Base-by-base conservation (phyloP, 2,888 invertebrate species). In the Hesperia comma region DNA sequence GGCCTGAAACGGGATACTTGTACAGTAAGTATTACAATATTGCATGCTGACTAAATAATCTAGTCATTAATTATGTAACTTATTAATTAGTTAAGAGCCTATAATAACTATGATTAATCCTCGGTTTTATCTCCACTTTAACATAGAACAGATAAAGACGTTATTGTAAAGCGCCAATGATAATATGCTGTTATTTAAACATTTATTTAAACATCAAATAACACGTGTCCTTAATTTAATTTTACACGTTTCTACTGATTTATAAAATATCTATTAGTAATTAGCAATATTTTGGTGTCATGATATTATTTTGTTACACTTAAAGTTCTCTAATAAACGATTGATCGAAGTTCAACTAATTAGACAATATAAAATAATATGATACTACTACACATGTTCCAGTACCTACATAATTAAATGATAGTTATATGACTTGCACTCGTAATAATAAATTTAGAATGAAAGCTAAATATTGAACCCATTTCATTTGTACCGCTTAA, bases 1-100 rank as follows among this genome's bases (percentile, higher is more conserved):
- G 84, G 83, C 81, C 82, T 82, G 78, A 72, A 75, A 73, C 74
- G 75, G 77, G 70, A 68, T 61, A 43, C 66, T 69, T 64, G 69
- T 72, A 68, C 67, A 68, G 67, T 71, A 69, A 71, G 69, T 49
- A 68, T 69, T 70, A 71, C 69, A 72, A 70, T 72, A 72, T 71
- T 69, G 71, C 72, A 69, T 70, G 71, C 69, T 70, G 68, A 71
- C 68, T 72, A 71, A 68, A 51, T 56, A 57, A 2, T 69, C 67
- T 71, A 72, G 46, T 72, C 67, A 73, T 72, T 67, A 74, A 71
- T 69, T 70, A 71, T 72, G 71, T 70, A 74, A 72, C 68, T 74
- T 73, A 68, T 46, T 19, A 69, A 68, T 49, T 63, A 71, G 68
- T 71, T 68, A 70, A 68, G 62, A 55, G 61, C 49, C 55, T 63